A percentile compares a stretch with the other conserved stretches of the same genome.
Evolutionary conservation across 1,140 invertebrate genomes (phyloP).

Genomic region (Macrocentrus cingulum): DNA sequence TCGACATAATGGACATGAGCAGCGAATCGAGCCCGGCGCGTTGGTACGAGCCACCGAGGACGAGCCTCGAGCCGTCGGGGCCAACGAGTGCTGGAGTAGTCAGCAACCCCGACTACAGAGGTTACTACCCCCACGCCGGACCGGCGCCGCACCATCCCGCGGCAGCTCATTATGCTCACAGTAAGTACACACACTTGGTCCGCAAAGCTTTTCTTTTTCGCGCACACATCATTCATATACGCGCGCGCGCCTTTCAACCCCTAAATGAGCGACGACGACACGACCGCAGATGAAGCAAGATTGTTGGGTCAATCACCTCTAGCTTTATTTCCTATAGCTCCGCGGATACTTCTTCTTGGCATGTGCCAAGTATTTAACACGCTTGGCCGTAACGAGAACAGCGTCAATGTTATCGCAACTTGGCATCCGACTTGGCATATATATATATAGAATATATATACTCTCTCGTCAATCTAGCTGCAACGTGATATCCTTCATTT

Average conservation of each 20-base stretch:
- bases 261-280: slow-evolving; percentile 19
- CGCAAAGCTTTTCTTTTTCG: too few species aligned
- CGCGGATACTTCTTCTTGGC: slow-evolving; percentile 28
- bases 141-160: slow-evolving; percentile 54
- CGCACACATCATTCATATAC: too few species aligned
- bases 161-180: slow-evolving; percentile 56
- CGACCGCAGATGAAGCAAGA: slow-evolving; percentile 14
- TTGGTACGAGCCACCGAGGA: slow-evolving; percentile 57
- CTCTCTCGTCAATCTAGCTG: slow-evolving; percentile 43
- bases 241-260: background rate
- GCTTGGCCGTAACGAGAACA: slow-evolving; percentile 33
- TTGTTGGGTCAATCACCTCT: slow-evolving; percentile 29
- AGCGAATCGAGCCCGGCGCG: slow-evolving; percentile 57
- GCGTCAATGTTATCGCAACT: slow-evolving; percentile 34
- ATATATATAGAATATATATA: slow-evolving; percentile 21
- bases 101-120: slow-evolving; percentile 54
- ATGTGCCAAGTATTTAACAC: slow-evolving; percentile 37
- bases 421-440: slow-evolving; percentile 29
- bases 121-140: slow-evolving; percentile 55
- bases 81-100: slow-evolving; percentile 43
- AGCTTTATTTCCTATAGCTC: too few species aligned
- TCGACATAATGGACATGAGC: slow-evolving; percentile 57
- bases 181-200: slow-evolving; percentile 43
- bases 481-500: slow-evolving; percentile 57
- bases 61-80: slow-evolving; percentile 49